These are phyloP conservation scores for Ferdinandea cuprea DNA, from an alignment of 2,888 invertebrate species.

Conservation along the genomic window DNA sequence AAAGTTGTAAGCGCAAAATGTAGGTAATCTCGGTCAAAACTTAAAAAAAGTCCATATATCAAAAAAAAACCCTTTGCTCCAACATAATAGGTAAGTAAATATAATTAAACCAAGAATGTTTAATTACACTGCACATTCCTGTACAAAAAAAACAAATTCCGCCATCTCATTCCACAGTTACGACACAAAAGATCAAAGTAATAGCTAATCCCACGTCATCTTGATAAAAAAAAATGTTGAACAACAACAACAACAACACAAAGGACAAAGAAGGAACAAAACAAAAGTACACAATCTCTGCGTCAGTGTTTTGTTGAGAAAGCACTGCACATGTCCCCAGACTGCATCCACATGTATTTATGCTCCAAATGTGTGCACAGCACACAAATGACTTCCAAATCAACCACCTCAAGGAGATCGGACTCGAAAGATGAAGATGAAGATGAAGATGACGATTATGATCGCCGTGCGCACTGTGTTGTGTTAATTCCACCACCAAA, in stretches of 20 bases:
- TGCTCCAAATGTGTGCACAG: constrained; percentile 34
- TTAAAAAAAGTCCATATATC: too few relatives aligned
- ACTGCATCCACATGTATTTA: constrained; percentile 3
- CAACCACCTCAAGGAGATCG: constrained; percentile 49
- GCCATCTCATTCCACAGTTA: constrained; percentile 36
- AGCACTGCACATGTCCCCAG: constrained; percentile 27
- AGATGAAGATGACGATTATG: constrained; percentile 60
- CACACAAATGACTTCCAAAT: constrained; percentile 50
- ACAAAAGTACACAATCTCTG: constrained; percentile 19
- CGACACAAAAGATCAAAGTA: constrained; percentile 46
- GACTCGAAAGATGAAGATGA: constrained; percentile 51
- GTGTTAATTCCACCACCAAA: constrained; percentile 70
- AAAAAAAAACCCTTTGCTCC: too few relatives aligned
- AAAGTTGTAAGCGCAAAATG: too few relatives aligned
- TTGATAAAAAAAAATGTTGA: constrained; percentile 21
- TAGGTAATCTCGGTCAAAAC: too few relatives aligned
- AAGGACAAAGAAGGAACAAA: neutral
- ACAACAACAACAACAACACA: constrained; percentile 3
- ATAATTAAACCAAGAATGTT: neutral
- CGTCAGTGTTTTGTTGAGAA: constrained; percentile 15
- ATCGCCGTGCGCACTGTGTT: constrained; percentile 50
- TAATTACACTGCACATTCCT: constrained; percentile 54
- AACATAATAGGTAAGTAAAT: too few relatives aligned
- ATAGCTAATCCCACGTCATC: constrained; percentile 55
- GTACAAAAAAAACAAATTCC: constrained; percentile 28